Evolutionary conservation across 2,888 invertebrate genomes (phyloP).

Genomic region (Cinara cedri): DNA sequence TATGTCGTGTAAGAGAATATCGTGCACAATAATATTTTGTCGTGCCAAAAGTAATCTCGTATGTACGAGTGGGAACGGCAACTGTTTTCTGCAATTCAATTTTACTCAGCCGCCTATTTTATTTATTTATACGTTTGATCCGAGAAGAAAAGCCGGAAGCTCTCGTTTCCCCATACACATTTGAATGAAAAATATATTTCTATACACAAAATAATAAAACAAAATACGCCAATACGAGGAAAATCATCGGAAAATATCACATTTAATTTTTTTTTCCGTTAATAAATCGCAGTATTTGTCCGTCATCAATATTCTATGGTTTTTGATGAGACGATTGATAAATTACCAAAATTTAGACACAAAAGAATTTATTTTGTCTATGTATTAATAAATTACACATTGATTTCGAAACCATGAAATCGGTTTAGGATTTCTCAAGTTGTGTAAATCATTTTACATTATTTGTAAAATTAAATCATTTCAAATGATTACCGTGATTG

Average conservation of each 20-base stretch:
- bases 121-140: slow-evolving; percentile 10
- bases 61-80: neutral
- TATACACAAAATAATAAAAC: neutral
- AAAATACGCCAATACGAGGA: neutral
- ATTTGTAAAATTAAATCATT: no score
- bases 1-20: no score
- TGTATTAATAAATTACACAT: no score
- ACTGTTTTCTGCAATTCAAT: slow-evolving; percentile 22
- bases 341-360: no score
- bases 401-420: neutral
- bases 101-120: neutral
- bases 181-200: slow-evolving; percentile 27
- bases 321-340: neutral
- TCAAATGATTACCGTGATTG: no score
- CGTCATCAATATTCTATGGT: no score
- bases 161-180: neutral
- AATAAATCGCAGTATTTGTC: neutral
- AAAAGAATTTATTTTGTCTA: no score
- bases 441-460: no score
- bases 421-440: neutral
- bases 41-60: no score
- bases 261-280: neutral
- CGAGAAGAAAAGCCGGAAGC: neutral
- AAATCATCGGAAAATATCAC: slow-evolving; percentile 3
- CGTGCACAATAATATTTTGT: no score